Percentiles rank a stretch among this genome's conserved stretches.
These are phyloP conservation scores for Eutrigla gurnardus DNA, from an alignment of 2,797 vertebrate species.

Conservation along the genomic window DNA sequence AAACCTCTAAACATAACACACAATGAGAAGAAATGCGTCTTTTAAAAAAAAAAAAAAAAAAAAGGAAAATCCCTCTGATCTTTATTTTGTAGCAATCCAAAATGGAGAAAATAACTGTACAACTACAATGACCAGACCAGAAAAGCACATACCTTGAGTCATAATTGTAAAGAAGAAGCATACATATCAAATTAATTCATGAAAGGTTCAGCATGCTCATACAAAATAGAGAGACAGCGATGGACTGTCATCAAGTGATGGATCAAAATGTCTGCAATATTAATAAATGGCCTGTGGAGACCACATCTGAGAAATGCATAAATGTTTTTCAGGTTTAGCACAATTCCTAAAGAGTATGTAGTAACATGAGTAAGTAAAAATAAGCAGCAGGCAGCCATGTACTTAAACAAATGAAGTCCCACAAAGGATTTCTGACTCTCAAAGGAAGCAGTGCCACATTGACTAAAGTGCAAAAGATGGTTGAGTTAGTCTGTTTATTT, in stretches of 20 bases:
- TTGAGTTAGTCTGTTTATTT: constrained; percentile 14
- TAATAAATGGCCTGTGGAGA: constrained; percentile 1
- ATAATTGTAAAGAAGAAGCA: background rate
- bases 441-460: background rate
- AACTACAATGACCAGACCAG: background rate
- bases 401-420: background rate
- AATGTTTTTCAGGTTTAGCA: too few relatives aligned
- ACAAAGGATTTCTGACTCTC: constrained; percentile 1
- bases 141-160: background rate
- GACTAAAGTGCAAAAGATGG: background rate
- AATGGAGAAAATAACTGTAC: background rate
- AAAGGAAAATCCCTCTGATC: background rate
- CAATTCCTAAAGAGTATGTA: background rate
- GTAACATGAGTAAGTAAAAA: background rate
- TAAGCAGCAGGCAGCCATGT: background rate
- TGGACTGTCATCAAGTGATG: background rate
- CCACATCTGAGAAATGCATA: too few relatives aligned
- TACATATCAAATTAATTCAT: constrained; percentile 1
- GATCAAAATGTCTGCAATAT: background rate
- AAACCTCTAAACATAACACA: constrained; percentile 20
- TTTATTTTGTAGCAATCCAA: background rate
- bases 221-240: background rate
- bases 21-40: background rate
- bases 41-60: background rate
- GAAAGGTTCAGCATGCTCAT: background rate